Base-by-base conservation (phyloP, 2,797 vertebrate genomes). In the Carapus acus region DNA sequence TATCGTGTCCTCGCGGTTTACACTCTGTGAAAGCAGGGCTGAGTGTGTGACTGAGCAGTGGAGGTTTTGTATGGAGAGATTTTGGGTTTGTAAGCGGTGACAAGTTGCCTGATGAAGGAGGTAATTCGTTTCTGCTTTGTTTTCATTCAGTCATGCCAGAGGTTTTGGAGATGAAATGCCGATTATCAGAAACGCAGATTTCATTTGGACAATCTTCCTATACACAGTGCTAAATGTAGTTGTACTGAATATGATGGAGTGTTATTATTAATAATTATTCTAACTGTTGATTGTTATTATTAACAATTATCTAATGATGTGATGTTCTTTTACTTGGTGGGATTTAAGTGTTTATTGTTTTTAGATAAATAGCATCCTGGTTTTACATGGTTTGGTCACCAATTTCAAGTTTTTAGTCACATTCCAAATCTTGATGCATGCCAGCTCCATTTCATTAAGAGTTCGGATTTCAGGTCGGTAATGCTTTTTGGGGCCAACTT, bases 261-360 rank as follows among this genome's bases (percentile, higher is more conserved):
- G 86, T 88, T 89, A 87, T 88, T 87, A 89, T 87, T 88, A 87
- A 84, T 84, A 76, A 84, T 89, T 86, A 88, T 88, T 89, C 85
- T 87, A 87, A 85, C 84, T 90, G 86, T 89, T 88, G n/a, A 86
- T 87, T 86, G 85, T 89, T 88, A 88, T 89, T 86, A 86, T 87
- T 86, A 83, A 83, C 82, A 80, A 86, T 89, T 89, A 87, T 88
- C 79, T 87, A 88, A 87, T 84, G 79, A 81, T 85, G 87, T 89
- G 85, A 87, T 86, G 85, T 88, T 87, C 76, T 84, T 90, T 91
- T 89, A 81, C 85, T 88, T 85, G 81, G 85, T 91, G 89, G 79
- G 78, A 78, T 86, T 88, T 89, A 78, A 85, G 81, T 90, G 88
- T 90, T 88, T 86, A 83, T 87, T 87, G 83, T 88, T 89, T 89